These are phyloP conservation scores for Electrophaes corylata DNA, from an alignment of 2,888 invertebrate species.

Conservation along the genomic window DNA sequence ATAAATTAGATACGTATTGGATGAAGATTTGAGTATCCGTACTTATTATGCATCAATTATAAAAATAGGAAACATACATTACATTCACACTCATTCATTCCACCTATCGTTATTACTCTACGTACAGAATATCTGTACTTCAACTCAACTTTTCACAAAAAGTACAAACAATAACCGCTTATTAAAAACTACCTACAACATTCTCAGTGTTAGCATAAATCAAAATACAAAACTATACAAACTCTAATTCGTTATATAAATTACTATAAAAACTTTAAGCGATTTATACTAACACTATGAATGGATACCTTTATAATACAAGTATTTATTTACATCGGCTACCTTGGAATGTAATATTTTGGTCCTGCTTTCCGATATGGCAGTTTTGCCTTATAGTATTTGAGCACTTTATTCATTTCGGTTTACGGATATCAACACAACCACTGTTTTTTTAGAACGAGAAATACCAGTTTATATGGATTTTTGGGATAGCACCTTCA, in stretches of 20 bases:
- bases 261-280: constrained; percentile 37
- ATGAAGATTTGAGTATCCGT: constrained; percentile 29
- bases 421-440: constrained; percentile 79
- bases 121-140: constrained; percentile 29
- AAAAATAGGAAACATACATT: constrained; percentile 25
- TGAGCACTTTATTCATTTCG: constrained; percentile 77
- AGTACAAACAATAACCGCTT: constrained; percentile 68
- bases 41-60: constrained; percentile 31
- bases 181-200: constrained; percentile 55
- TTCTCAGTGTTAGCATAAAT: constrained; percentile 56
- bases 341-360: constrained; percentile 55
- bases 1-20: constrained; percentile 50
- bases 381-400: constrained; percentile 77
- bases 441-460: constrained; percentile 72
- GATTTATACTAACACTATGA: constrained; percentile 60
- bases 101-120: constrained; percentile 43
- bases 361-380: constrained; percentile 69
- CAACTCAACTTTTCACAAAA: constrained; percentile 62
- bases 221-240: constrained; percentile 37
- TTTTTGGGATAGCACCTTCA: constrained; percentile 1
- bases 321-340: constrained; percentile 46
- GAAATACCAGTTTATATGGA: constrained; percentile 4
- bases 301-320: constrained; percentile 54
- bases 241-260: constrained; percentile 37
- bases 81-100: constrained; percentile 44